Conservation (phyloP, 2,888 invertebrate species). For the Ormyrus nitidulus region DNA sequence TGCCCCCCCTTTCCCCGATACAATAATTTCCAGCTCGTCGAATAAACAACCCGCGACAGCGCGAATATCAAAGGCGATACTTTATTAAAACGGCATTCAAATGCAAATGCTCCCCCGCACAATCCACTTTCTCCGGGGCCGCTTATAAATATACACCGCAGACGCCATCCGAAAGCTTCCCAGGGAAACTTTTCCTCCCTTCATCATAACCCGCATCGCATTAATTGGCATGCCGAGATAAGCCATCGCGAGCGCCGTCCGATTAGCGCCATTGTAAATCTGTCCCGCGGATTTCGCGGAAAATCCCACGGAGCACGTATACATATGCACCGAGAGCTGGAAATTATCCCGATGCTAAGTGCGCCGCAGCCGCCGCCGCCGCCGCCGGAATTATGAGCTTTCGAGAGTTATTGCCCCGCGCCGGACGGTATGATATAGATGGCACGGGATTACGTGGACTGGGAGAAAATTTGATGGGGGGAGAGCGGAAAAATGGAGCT, state of each 20-base stretch:
- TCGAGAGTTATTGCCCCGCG: background rate
- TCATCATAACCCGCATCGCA: constrained; percentile 49
- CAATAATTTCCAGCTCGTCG: constrained; percentile 17
- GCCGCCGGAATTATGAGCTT: constrained; percentile 10
- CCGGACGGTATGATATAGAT: too few relatives aligned
- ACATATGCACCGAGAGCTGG: background rate
- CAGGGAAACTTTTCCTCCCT: constrained; percentile 15
- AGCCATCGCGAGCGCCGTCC: background rate
- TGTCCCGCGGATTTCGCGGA: background rate
- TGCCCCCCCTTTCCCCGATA: background rate
- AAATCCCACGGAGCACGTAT: constrained; percentile 17
- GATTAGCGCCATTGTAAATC: constrained; percentile 25
- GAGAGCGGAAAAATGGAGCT: too few relatives aligned
- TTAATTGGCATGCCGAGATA: constrained; percentile 37
- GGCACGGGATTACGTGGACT: too few relatives aligned
- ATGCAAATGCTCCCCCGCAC: constrained; percentile 15
- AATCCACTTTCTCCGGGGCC: constrained; percentile 13
- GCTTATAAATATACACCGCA: background rate
- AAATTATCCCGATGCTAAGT: constrained; percentile 3
- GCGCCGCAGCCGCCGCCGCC: background rate
- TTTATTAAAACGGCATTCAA: constrained; percentile 25
- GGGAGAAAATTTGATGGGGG: too few relatives aligned
- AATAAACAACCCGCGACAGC: background rate
- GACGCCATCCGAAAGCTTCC: background rate
- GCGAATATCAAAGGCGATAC: background rate